phyloP scores from a whole-genome alignment of 2,888 invertebrate genomes.

The Pheosia gnoma region DNA sequence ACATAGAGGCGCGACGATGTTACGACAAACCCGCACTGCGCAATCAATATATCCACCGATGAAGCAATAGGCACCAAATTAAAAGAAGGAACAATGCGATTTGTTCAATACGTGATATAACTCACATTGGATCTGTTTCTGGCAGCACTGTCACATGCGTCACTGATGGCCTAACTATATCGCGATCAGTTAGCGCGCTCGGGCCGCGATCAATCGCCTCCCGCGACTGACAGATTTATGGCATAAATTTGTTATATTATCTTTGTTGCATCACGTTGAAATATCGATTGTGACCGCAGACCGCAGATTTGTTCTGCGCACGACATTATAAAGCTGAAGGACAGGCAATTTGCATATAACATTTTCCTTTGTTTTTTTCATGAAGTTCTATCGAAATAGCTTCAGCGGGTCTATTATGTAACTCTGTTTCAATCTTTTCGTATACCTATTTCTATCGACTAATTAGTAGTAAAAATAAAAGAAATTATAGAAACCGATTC shows the following conservation, averaged over 20 bases:
- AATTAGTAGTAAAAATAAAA: too few relatives aligned
- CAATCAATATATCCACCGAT: neutral
- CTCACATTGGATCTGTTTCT: neutral
- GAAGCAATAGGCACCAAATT: neutral
- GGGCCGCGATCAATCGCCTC: neutral
- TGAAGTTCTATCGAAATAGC: too few relatives aligned
- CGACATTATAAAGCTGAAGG: neutral
- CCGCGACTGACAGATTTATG: constrained; percentile 2
- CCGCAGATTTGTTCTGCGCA: neutral
- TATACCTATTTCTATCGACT: too few relatives aligned
- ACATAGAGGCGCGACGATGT: neutral
- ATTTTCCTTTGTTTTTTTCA: neutral
- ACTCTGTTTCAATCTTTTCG: too few relatives aligned
- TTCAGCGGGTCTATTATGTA: too few relatives aligned
- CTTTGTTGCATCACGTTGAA: neutral
- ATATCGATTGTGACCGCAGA: neutral
- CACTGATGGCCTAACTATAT: neutral
- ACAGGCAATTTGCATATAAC: neutral
- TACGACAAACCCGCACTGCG: neutral
- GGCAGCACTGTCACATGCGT: neutral
- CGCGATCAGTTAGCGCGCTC: constrained; percentile 1
- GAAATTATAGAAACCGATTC: too few relatives aligned
- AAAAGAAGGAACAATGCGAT: neutral
- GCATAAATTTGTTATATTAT: neutral
- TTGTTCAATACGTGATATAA: neutral